Percentiles rank a stretch among this genome's conserved stretches.
Conservation (phyloP, 2,888 invertebrate genomes). For the Neoaliturus tenellus region DNA sequence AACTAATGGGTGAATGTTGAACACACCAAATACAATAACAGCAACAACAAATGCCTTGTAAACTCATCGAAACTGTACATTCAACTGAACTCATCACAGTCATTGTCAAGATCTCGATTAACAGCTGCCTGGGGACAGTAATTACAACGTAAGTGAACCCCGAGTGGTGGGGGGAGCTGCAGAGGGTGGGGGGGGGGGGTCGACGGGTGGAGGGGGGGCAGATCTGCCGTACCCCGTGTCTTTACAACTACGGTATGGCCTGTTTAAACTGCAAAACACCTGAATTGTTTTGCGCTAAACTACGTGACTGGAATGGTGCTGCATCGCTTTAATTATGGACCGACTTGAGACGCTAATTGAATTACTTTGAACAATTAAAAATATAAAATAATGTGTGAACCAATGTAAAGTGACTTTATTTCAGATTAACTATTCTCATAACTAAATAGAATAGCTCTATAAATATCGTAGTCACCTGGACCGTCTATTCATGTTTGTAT, state of each 20-base stretch:
- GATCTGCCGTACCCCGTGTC: background rate
- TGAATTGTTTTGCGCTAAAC: background rate
- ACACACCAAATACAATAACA: no score
- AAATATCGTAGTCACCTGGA: no score
- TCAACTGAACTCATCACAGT: background rate
- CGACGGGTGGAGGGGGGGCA: background rate
- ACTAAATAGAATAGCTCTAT: no score
- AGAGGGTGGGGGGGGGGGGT: background rate
- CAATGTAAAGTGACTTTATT: no score
- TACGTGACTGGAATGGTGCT: background rate
- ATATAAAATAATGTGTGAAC: no score
- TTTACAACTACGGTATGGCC: background rate
- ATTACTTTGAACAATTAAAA: no score
- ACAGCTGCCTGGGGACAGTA: background rate
- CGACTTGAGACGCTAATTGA: no score
- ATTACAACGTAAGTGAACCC: constrained; percentile 11
- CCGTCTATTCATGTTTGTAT: no score
- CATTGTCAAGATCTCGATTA: background rate
- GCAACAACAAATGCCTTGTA: no score
- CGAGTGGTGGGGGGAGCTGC: background rate
- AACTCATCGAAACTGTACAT: background rate
- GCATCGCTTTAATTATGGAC: no score
- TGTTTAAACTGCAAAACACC: background rate
- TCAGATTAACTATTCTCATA: no score
- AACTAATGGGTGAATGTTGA: no score